Percentiles rank a stretch among this genome's conserved stretches.
Evolutionary conservation across 2,888 invertebrate species (phyloP).

Genomic region (Callimorpha dominula): DNA sequence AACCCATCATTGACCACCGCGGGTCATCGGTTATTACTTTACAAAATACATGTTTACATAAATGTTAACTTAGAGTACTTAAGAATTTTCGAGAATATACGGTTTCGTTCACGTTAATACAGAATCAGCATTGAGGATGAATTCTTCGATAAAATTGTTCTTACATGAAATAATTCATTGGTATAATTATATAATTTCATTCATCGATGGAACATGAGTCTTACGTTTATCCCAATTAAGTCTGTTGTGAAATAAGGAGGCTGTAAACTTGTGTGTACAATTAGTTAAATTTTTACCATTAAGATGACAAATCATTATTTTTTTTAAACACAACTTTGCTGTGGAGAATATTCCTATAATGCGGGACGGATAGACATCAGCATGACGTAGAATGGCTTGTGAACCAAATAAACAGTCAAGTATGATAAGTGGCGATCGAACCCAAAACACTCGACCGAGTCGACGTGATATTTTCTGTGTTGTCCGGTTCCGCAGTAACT

Average conservation of each 20-base stretch:
- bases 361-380: too few species aligned
- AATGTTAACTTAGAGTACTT: conserved; percentile 17
- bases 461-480: too few species aligned
- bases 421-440: too few species aligned
- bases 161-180: background rate
- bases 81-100: conserved; percentile 6
- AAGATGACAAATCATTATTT: too few species aligned
- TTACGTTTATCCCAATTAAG: background rate
- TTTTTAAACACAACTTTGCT: too few species aligned
- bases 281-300: too few species aligned
- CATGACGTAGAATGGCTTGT: too few species aligned
- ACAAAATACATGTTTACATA: conserved; percentile 48
- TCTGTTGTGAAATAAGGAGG: background rate
- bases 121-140: background rate
- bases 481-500: too few species aligned
- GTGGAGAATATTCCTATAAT: too few species aligned
- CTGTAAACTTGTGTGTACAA: too few species aligned
- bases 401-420: too few species aligned
- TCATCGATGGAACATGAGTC: background rate
- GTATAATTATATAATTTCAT: background rate
- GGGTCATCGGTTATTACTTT: conserved; percentile 44
- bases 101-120: background rate
- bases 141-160: background rate
- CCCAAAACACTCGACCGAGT: too few species aligned
- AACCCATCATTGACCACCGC: conserved; percentile 51